These are phyloP conservation scores for Phthorimaea operculella DNA, from an alignment of 1,140 invertebrate genomes.

Conservation along the genomic window DNA sequence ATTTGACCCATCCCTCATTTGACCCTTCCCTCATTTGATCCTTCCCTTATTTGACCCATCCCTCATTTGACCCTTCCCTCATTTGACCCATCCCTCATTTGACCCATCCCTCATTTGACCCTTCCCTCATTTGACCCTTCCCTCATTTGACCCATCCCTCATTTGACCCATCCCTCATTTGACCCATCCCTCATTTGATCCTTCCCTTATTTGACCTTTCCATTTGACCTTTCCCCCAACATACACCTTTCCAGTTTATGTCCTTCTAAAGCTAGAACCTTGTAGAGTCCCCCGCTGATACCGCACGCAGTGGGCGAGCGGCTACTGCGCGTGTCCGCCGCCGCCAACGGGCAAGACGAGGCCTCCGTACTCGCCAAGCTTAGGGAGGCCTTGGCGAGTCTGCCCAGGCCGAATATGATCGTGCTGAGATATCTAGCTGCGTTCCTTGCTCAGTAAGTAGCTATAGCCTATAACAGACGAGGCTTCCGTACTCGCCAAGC, in stretches of 20 bases:
- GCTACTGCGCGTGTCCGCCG: constrained; percentile 81
- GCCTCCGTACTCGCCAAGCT: neutral
- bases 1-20: too few species aligned
- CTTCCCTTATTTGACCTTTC: too few species aligned
- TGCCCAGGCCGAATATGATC: constrained; percentile 84
- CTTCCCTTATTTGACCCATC: too few species aligned
- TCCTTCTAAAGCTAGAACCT: constrained; percentile 90
- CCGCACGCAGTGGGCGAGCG: constrained; percentile 94
- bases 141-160: too few species aligned
- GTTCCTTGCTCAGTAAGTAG: constrained; percentile 93
- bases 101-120: too few species aligned
- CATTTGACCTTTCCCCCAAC: too few species aligned
- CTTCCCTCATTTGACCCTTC: too few species aligned
- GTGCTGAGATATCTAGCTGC: constrained; percentile 96
- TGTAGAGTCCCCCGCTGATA: constrained; percentile 93
- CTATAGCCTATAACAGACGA: neutral
- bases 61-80: too few species aligned
- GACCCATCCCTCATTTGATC: too few species aligned
- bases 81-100: too few species aligned
- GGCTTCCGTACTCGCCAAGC: neutral
- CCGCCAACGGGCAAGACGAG: constrained; percentile 57
- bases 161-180: too few species aligned
- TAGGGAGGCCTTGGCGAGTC: constrained; percentile 70
- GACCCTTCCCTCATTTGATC: too few species aligned
- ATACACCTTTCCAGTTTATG: constrained; percentile 68